Percentiles rank a stretch among this genome's conserved stretches.
These are phyloP conservation scores for Lethocerus indicus DNA, from an alignment of 1,140 invertebrate species.

Conservation along the genomic window DNA sequence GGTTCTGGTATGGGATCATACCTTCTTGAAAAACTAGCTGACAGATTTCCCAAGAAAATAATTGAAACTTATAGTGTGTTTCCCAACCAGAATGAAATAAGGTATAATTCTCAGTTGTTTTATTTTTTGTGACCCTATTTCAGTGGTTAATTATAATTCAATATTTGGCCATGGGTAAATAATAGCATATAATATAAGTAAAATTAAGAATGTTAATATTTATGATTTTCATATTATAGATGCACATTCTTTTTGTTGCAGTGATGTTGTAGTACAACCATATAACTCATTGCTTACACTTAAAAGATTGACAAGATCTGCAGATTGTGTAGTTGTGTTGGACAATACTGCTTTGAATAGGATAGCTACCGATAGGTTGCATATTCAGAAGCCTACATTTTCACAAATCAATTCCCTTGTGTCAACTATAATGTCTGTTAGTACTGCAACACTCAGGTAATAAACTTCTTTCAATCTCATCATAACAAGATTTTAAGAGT, in stretches of 20 bases:
- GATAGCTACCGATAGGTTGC: slow-evolving; percentile 86
- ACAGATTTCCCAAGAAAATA: slow-evolving; percentile 94
- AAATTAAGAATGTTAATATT: background rate
- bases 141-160: background rate
- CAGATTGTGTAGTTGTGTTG: slow-evolving; percentile 95
- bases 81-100: slow-evolving; percentile 93
- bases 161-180: background rate
- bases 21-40: slow-evolving; percentile 79
- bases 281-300: slow-evolving; percentile 95
- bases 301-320: slow-evolving; percentile 85
- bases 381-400: slow-evolving; percentile 91
- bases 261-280: slow-evolving; percentile 97
- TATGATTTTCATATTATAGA: background rate
- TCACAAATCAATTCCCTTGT: slow-evolving; percentile 95
- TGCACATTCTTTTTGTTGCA: slow-evolving; percentile 26
- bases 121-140: background rate
- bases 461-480: too few species aligned
- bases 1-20: slow-evolving; percentile 97
- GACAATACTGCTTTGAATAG: slow-evolving; percentile 96
- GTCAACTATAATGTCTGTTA: slow-evolving; percentile 96
- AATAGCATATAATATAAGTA: background rate
- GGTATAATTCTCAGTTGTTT: slow-evolving; percentile 34
- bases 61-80: slow-evolving; percentile 99
- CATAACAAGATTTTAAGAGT: too few species aligned
- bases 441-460: slow-evolving; percentile 77